A percentile compares a stretch with the other conserved stretches of the same genome.
phyloP scores from a whole-genome alignment of 2,113 vertebrate species.

The Istiophorus platypterus region DNA sequence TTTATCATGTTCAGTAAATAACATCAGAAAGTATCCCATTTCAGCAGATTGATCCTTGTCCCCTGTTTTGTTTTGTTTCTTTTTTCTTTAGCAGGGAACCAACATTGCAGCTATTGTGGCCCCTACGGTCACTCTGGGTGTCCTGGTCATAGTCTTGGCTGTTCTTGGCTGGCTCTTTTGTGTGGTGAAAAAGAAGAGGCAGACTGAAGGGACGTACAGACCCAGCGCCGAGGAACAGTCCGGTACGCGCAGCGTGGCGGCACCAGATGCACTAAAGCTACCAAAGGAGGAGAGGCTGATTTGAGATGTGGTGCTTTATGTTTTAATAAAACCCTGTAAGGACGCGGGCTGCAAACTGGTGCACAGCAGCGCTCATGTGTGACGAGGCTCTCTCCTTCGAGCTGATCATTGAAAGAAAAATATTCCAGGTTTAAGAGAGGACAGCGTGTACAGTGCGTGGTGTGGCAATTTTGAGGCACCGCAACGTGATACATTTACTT shows the following conservation, averaged over 20 bases:
- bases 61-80: no score
- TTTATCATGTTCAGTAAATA: not conserved
- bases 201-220: conserved; percentile 91
- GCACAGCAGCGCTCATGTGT: not conserved
- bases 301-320: conserved; percentile 62
- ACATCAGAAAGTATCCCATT: not conserved
- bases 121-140: conserved; percentile 83
- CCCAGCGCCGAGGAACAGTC: conserved; percentile 92
- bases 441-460: no score
- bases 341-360: not conserved
- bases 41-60: not conserved
- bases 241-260: conserved; percentile 79
- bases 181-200: conserved; percentile 89
- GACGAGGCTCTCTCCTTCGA: not conserved
- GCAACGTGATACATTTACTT: conserved; percentile 11
- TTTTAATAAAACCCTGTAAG: not conserved
- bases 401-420: conserved; percentile 3
- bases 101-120: conserved; percentile 88
- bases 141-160: conserved; percentile 79
- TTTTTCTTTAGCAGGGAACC: conserved; percentile 44
- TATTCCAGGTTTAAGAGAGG: not conserved
- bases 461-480: not conserved
- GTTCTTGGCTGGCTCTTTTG: conserved; percentile 79
- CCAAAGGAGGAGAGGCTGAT: conserved; percentile 94
- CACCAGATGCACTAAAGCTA: conserved; percentile 87